These are phyloP conservation scores for Characodon lateralis DNA, from an alignment of 2,797 vertebrate genomes.

Conservation along the genomic window DNA sequence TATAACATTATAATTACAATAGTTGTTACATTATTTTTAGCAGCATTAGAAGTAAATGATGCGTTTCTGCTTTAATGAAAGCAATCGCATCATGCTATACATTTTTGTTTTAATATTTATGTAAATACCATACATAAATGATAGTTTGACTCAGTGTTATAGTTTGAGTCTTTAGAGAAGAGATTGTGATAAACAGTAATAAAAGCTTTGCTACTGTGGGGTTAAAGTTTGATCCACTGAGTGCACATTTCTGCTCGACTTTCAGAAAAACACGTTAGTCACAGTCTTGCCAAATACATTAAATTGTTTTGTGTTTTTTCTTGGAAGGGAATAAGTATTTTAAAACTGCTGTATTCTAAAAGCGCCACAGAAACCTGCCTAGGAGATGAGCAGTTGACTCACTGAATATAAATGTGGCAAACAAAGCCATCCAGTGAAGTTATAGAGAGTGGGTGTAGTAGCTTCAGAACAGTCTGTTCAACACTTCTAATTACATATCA, in stretches of 20 bases:
- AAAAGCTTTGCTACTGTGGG: not conserved
- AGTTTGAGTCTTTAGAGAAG: too few species aligned
- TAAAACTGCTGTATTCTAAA: conserved; percentile 16
- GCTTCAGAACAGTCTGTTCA: conserved; percentile 39
- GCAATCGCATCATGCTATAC: too few species aligned
- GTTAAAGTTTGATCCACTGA: not conserved
- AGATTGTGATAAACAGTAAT: not conserved
- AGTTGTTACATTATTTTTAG: too few species aligned
- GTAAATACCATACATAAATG: not conserved
- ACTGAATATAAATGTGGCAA: conserved; percentile 33
- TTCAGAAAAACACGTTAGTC: not conserved
- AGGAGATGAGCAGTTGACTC: conserved; percentile 24
- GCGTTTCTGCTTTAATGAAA: too few species aligned
- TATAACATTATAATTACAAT: not conserved
- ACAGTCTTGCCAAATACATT: not conserved
- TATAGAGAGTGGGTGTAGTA: conserved; percentile 34
- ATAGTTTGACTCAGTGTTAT: not conserved
- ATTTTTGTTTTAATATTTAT: not conserved
- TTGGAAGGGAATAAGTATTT: not conserved
- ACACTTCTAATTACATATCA: conserved; percentile 39
- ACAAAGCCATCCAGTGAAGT: conserved; percentile 31
- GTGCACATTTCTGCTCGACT: not conserved
- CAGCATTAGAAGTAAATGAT: too few species aligned
- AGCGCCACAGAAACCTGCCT: conserved; percentile 12
- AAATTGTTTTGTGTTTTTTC: not conserved